A percentile compares a stretch with the other conserved stretches of the same genome.
Evolutionary conservation across 2,888 invertebrate genomes (phyloP).

Genomic region (Melitaea athalia): DNA sequence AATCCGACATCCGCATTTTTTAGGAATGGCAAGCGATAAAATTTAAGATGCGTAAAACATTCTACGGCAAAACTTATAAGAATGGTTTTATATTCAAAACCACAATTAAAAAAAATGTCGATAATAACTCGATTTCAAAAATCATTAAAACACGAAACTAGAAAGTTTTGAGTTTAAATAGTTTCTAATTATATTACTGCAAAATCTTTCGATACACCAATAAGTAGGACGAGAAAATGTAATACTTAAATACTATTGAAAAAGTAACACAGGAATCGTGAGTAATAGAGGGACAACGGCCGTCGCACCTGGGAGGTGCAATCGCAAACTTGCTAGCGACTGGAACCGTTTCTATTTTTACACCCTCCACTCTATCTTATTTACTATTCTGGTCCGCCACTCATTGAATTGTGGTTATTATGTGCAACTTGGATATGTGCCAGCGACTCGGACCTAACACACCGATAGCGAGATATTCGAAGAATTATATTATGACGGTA

Average conservation of each 20-base stretch:
- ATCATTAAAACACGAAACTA: background rate
- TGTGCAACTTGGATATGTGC: slow-evolving; percentile 80
- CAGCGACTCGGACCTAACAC: slow-evolving; percentile 72
- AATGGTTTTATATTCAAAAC: background rate
- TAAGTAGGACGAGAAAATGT: slow-evolving; percentile 30
- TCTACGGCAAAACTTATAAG: background rate
- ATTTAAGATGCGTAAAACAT: slow-evolving; percentile 4
- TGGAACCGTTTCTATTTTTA: slow-evolving; percentile 80
- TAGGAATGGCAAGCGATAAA: slow-evolving; percentile 13
- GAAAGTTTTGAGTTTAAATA: background rate
- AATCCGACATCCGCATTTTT: slow-evolving; percentile 8
- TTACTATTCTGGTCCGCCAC: slow-evolving; percentile 82
- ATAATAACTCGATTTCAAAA: background rate
- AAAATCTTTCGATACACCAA: background rate
- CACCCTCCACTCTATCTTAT: slow-evolving; percentile 79
- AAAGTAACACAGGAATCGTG: slow-evolving; percentile 36
- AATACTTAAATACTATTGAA: slow-evolving; percentile 22
- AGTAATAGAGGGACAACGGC: slow-evolving; percentile 65
- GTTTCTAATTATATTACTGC: background rate
- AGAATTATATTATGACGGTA: slow-evolving; percentile 59
- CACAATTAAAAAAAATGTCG: background rate
- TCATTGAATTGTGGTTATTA: slow-evolving; percentile 83
- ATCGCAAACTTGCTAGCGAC: slow-evolving; percentile 70
- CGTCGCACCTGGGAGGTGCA: slow-evolving; percentile 79
- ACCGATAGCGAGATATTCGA: slow-evolving; percentile 76